Conservation (phyloP, 2,113 vertebrate genomes). For the Papio anubis region DNA sequence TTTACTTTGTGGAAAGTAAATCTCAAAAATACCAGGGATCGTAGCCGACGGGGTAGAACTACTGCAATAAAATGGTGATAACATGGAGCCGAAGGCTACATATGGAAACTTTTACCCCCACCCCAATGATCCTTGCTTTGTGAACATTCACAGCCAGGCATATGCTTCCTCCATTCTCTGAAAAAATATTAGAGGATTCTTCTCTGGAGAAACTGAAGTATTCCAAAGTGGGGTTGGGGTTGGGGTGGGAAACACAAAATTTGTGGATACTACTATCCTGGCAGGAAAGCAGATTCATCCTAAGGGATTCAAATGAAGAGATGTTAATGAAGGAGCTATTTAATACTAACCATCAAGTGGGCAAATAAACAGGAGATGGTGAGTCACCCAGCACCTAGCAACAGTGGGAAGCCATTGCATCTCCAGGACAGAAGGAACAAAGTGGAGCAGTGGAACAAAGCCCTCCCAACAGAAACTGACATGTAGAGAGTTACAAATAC, state of each 20-base stretch:
- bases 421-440: not conserved
- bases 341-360: not conserved
- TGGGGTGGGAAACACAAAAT: not conserved
- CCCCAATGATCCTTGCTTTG: not conserved
- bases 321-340: not conserved
- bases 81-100: not conserved
- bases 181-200: not conserved
- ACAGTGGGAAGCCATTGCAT: not conserved
- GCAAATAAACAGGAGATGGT: not conserved
- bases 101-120: not conserved
- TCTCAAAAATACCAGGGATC: not conserved
- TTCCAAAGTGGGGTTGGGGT: not conserved
- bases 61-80: not conserved
- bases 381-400: not conserved
- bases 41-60: not conserved
- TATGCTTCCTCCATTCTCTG: not conserved
- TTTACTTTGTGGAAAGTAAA: not conserved
- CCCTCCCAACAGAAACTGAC: not conserved
- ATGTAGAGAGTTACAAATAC: not conserved
- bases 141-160: not conserved
- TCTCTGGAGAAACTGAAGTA: not conserved
- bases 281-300: not conserved
- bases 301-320: conserved; percentile 8
- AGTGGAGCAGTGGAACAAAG: not conserved
- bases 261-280: not conserved